Evolutionary conservation across 2,888 invertebrate genomes (phyloP), one percentile per base, ranked within the genome.

Genomic region (Rhogogaster chlorosoma): DNA sequence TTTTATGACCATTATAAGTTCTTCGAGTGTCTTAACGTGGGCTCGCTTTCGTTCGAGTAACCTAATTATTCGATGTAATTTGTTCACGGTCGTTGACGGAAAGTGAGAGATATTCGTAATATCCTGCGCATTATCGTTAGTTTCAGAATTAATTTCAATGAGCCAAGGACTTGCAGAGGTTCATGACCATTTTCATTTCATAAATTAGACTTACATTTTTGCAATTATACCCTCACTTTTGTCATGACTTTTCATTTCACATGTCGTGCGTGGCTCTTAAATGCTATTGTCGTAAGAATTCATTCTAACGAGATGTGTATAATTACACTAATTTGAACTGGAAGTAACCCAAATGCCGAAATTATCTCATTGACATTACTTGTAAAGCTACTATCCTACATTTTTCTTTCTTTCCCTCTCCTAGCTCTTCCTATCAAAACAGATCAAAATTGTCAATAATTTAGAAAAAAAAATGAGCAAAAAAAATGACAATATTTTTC

Each of bases 351-450:
- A 26, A 78, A 80, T 61, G 22, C 3, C 9, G 61, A 12, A 57
- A 61, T 80, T 80, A 80, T 61, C 38, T 80, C n/a, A 61, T 57
- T 38, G 36, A 36, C 38, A 32, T 38, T n/a, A 53, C 7, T 18
- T 6, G 26, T 77, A 2, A 12, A 12, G 26, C 26, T 12, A 10
- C 12, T 26, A 26, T 29, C 10, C 0, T 12, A 22, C 10, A 26
- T 12, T 61, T 61, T 61, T 53, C n/a, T 22, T n/a, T 53, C 53
- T 6, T 4, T 53, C n/a, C n/a, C 2, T 26, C 49, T 49, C 5
- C n/a, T 18, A 4, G 22, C 26, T 12, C 12, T 29, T 61, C 12
- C 61, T 4, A 61, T 4, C 61, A 22, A 2, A 22, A 61, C 1
- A 61, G 26, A 61, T 61, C 61, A 22, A 61, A 61, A 61, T 61